phyloP scores from a whole-genome alignment of 2,797 vertebrate genomes.

The Mormyrops boulengeri region DNA sequence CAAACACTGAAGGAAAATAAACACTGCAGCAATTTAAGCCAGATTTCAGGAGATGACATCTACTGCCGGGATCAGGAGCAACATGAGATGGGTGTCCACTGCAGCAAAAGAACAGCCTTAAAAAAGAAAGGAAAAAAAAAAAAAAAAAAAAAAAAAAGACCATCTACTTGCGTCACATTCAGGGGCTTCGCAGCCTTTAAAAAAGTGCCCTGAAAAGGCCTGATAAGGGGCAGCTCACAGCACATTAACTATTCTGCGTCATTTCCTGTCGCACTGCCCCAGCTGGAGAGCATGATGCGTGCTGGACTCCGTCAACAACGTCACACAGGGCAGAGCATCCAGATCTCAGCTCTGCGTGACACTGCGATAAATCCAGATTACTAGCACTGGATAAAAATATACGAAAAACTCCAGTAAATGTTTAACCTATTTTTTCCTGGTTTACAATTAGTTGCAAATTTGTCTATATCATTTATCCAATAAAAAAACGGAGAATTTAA shows the following conservation, averaged over 20 bases:
- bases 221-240: not conserved
- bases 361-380: not conserved
- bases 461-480: not conserved
- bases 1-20: not conserved
- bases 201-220: not conserved
- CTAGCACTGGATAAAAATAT: not conserved
- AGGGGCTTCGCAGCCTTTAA: not conserved
- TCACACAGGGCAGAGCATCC: not conserved
- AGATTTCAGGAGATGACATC: not conserved
- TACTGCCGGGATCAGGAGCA: not conserved
- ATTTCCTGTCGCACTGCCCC: not conserved
- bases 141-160: not conserved
- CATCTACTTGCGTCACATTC: not conserved
- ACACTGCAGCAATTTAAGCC: not conserved
- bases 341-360: not conserved
- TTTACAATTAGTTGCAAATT: not conserved
- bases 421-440: not conserved
- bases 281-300: not conserved
- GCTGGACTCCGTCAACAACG: not conserved
- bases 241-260: not conserved
- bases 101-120: not conserved
- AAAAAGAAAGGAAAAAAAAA: not conserved
- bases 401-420: not conserved
- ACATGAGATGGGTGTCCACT: not conserved
- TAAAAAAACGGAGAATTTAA: not conserved